Evolutionary conservation across 2,113 vertebrate species (phyloP).

Genomic region (Muntiacus reevesi): DNA sequence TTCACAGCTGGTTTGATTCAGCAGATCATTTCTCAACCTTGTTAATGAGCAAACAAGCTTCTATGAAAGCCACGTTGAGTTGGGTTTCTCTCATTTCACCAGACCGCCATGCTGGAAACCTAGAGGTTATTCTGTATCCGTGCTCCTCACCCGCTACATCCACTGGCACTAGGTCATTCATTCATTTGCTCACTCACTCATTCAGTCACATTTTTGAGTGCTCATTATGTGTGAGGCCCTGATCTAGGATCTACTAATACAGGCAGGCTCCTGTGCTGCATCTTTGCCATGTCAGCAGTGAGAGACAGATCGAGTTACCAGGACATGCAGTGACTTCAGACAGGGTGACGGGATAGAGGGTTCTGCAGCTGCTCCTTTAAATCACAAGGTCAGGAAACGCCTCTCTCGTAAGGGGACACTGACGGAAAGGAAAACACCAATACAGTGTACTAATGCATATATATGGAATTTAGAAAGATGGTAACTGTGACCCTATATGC

Average conservation of each 20-base stretch:
- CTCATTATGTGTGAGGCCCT: not conserved
- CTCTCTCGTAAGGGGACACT: not conserved
- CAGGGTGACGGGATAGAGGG: rapidly evolving
- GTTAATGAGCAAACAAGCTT: not conserved
- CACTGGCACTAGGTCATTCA: not conserved
- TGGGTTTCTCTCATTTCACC: not conserved
- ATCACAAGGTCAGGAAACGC: not conserved
- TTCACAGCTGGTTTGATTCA: not conserved
- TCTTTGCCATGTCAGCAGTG: not conserved
- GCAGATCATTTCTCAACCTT: not conserved
- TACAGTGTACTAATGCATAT: too few relatives aligned
- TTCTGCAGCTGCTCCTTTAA: not conserved
- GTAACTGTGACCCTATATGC: too few relatives aligned
- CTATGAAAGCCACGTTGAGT: not conserved
- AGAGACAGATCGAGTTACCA: not conserved
- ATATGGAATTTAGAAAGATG: too few relatives aligned
- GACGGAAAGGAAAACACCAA: not conserved
- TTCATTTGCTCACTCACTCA: not conserved
- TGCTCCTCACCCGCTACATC: not conserved
- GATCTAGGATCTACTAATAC: not conserved
- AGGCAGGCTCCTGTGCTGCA: not conserved
- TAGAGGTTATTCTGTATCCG: not conserved
- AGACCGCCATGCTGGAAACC: not conserved
- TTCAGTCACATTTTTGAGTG: not conserved
- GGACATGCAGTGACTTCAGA: not conserved